Evolutionary conservation across 1,140 invertebrate species (phyloP).

Genomic region (Meloidogyne hapla): DNA sequence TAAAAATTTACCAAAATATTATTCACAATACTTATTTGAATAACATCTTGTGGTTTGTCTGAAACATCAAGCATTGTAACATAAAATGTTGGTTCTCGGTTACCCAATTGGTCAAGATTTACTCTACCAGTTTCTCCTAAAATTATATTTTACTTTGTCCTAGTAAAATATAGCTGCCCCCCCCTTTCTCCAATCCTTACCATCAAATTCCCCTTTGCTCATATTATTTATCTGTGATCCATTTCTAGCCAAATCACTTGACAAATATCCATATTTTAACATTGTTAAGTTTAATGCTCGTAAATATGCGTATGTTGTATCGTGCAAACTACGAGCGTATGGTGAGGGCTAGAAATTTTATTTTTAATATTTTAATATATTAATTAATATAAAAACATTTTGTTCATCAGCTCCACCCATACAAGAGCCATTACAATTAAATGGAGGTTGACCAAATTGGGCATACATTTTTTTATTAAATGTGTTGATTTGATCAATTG

Average conservation of each 20-base stretch:
- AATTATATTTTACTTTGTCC: conserved; percentile 11
- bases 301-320: conserved; percentile 40
- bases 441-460: conserved; percentile 37
- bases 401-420: conserved; percentile 33
- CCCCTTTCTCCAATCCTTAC: not conserved
- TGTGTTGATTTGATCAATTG: conserved; percentile 24
- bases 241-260: conserved; percentile 21
- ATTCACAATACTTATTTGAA: conserved; percentile 14
- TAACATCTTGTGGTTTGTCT: conserved; percentile 21
- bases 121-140: conserved; percentile 43
- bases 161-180: too few relatives aligned
- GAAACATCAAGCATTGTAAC: conserved; percentile 24
- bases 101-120: conserved; percentile 37
- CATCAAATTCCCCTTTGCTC: conserved; percentile 19
- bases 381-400: conserved; percentile 6
- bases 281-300: conserved; percentile 40
- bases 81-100: conserved; percentile 41
- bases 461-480: conserved; percentile 33
- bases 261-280: conserved; percentile 3
- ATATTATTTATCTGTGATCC: conserved; percentile 9
- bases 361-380: not conserved
- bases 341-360: conserved; percentile 26
- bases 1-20: not conserved
- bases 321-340: conserved; percentile 40
- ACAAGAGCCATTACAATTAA: conserved; percentile 40